Base-by-base conservation (phyloP, 2,888 invertebrate genomes). In the Acanthacorydalis orientalis region DNA sequence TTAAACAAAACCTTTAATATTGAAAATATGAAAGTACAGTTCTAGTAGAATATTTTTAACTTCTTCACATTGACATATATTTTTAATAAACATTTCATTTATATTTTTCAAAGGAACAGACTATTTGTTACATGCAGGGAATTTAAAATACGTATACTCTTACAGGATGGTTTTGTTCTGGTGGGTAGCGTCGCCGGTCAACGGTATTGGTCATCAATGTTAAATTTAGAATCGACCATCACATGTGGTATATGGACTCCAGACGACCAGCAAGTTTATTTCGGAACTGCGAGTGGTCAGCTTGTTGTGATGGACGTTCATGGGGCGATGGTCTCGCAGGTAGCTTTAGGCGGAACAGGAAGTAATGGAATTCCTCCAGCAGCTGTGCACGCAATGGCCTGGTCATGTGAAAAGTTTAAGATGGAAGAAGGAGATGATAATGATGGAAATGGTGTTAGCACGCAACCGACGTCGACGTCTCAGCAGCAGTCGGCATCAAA, bases 211-310 rank as follows among this genome's bases (percentile, higher is more conserved):
- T 96, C 96, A 1, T 91, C 92, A 43, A 91, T 93, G 90, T 69
- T 96, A 52, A 92, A 95, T 58, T 73, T 95, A 54, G 92, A 93
- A 62, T 85, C 90, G 14, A 83, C 86, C 48, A 93, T 97, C 57
- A 91, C 91, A 1, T 93, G 93, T 64, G 97, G 96, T 39, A 88
- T 92, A 59, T 98, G 97, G 96, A 91, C 93, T 10, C 96, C 96
- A 0, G 93, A 95, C 61, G 96, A 96, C 65, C 87, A 89, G 61
- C 91, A 93, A 72, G 95, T 96, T 46, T 90, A 95, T 69, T 90
- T 96, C 60, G 95, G 95, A 46, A 95, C 93, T 7, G 89, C 89
- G 7, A 85, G 87, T 50, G 95, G 95, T 1, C 91, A 92, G 66
- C 80, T 96, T 50, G 88, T 95, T 49, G 91, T 96, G 45, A 93